Conservation (phyloP, 2,113 vertebrate species). For the Chionis minor region DNA sequence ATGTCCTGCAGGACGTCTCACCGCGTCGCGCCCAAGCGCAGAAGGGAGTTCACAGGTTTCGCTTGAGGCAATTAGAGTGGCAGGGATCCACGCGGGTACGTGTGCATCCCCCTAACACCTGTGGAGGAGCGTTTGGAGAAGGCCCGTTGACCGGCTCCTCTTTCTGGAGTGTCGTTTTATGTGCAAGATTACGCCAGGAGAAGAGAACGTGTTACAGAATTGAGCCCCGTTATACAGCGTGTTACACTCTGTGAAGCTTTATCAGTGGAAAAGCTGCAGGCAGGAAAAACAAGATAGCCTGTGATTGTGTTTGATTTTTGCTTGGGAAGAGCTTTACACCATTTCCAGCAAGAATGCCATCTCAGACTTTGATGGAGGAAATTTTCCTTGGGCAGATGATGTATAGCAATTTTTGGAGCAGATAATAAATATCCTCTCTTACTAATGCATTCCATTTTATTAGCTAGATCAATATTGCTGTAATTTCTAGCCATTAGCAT, state of each 20-base stretch:
- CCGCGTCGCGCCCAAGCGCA: accelerated
- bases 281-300: not conserved
- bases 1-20: not conserved
- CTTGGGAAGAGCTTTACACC: not conserved
- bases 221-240: not conserved
- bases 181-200: not conserved
- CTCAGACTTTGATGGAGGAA: conserved; percentile 15
- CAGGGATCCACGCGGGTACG: not conserved
- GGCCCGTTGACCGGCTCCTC: not conserved
- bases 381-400: conserved; percentile 68
- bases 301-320: not conserved
- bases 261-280: conserved; percentile 10
- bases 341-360: conserved; percentile 32
- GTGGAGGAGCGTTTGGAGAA: not conserved
- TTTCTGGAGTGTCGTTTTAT: not conserved
- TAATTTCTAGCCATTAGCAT: conserved; percentile 79
- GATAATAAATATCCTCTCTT: conserved; percentile 69
- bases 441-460: conserved; percentile 77
- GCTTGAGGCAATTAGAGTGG: not conserved
- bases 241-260: not conserved
- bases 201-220: not conserved
- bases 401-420: conserved; percentile 56
- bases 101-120: not conserved
- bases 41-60: not conserved
- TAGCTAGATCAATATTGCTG: conserved; percentile 81